Evolutionary conservation across 2,113 vertebrate species (phyloP).

Genomic region (Anthoscopus minutus): DNA sequence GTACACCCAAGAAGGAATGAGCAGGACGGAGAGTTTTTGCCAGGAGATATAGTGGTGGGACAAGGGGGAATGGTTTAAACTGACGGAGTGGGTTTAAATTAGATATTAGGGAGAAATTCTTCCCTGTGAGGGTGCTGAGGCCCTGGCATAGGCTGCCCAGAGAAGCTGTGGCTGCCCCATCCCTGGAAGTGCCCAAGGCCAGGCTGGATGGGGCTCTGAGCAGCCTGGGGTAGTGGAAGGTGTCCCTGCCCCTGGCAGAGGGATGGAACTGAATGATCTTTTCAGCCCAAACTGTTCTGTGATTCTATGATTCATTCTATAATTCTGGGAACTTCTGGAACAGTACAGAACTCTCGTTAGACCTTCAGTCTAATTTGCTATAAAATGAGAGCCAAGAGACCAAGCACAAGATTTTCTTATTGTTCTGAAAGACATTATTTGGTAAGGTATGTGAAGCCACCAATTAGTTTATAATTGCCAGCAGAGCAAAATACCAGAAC

Average conservation of each 20-base stretch:
- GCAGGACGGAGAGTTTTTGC: neutral
- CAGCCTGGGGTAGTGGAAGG: rapidly evolving
- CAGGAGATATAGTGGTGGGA: neutral
- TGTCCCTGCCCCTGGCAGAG: neutral
- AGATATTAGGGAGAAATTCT: neutral
- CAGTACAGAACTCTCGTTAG: neutral
- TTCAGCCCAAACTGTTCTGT: neutral
- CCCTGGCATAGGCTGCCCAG: neutral
- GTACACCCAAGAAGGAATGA: neutral
- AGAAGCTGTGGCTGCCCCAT: neutral
- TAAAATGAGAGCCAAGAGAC: neutral
- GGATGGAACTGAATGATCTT: neutral
- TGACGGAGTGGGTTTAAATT: neutral
- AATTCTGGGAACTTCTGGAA: neutral
- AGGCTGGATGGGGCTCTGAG: rapidly evolving
- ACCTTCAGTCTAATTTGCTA: neutral
- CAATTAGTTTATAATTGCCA: neutral
- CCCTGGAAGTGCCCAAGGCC: neutral
- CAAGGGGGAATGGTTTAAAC: neutral
- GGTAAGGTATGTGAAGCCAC: neutral
- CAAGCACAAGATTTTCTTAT: neutral
- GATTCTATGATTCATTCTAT: neutral
- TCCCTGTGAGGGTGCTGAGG: neutral
- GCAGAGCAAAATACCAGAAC: neutral
- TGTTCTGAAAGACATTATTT: neutral